Evolutionary conservation across 2,888 invertebrate species (phyloP).

Genomic region (Barypeithes pellucidus): DNA sequence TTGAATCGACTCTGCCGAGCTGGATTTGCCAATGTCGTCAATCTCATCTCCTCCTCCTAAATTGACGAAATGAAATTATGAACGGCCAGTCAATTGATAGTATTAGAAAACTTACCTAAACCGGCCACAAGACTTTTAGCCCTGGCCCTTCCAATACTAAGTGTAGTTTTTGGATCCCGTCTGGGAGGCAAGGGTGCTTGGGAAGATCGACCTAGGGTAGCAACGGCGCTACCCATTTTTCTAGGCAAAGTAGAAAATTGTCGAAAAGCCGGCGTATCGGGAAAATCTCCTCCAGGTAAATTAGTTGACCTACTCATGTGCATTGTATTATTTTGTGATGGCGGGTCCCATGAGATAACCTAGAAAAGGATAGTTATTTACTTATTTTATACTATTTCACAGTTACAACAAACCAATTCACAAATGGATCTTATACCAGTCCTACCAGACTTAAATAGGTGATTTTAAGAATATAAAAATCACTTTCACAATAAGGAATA

Average conservation of each 20-base stretch:
- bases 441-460: too few species aligned
- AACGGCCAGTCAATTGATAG: too few species aligned
- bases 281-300: constrained; percentile 63
- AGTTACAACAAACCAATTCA: too few species aligned
- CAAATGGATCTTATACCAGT: too few species aligned
- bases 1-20: constrained; percentile 87
- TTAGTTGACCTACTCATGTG: constrained; percentile 73
- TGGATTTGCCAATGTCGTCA: constrained; percentile 84
- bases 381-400: too few species aligned
- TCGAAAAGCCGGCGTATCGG: constrained; percentile 69
- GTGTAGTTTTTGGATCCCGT: constrained; percentile 94
- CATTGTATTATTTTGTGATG: constrained; percentile 68
- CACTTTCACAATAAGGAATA: too few species aligned
- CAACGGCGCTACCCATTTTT: constrained; percentile 78
- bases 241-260: constrained; percentile 92
- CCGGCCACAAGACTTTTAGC: constrained; percentile 96
- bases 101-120: constrained; percentile 73
- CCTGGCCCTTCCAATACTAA: constrained; percentile 93
- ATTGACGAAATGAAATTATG: neutral
- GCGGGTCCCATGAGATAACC: constrained; percentile 55
- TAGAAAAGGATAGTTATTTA: constrained; percentile 13
- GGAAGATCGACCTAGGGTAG: constrained; percentile 75
- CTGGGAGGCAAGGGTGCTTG: constrained; percentile 94
- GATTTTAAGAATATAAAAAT: too few species aligned
- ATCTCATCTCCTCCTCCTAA: constrained; percentile 82